These are phyloP conservation scores for Sus cebifrons DNA, from an alignment of 2,797 vertebrate species.

Conservation along the genomic window DNA sequence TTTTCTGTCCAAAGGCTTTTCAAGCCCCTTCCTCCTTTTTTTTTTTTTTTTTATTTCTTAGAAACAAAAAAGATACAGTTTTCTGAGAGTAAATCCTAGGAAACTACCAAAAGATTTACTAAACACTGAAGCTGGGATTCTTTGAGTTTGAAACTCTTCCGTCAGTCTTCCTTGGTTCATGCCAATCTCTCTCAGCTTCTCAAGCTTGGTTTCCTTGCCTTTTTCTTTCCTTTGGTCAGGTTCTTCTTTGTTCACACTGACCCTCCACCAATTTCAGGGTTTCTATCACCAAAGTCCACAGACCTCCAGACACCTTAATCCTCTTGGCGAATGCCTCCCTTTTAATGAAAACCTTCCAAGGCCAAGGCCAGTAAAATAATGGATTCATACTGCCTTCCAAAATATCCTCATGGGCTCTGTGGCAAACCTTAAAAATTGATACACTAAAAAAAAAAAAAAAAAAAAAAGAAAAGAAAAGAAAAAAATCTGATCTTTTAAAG, in stretches of 20 bases:
- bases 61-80: constrained; percentile 70
- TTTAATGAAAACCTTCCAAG: constrained; percentile 43
- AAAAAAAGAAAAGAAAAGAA: too few relatives aligned
- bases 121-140: background rate
- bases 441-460: background rate
- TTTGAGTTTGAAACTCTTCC: background rate
- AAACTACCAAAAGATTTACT: constrained; percentile 59
- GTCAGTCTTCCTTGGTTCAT: background rate
- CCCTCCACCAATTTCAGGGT: background rate
- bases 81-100: constrained; percentile 58
- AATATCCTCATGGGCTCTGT: background rate
- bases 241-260: background rate
- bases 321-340: background rate
- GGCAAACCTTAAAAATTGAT: constrained; percentile 3
- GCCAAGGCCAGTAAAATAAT: background rate
- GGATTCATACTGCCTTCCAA: background rate
- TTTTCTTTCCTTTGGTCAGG: background rate
- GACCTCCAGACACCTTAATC: background rate
- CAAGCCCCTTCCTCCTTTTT: constrained; percentile 54
- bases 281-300: background rate
- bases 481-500: background rate
- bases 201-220: background rate
- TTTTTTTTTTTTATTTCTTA: constrained; percentile 80
- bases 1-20: constrained; percentile 82
- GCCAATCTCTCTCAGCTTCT: background rate